Percentiles rank a stretch among this genome's conserved stretches.
These are phyloP conservation scores for Odiellus spinosus DNA, from an alignment of 2,888 invertebrate genomes.

Conservation along the genomic window DNA sequence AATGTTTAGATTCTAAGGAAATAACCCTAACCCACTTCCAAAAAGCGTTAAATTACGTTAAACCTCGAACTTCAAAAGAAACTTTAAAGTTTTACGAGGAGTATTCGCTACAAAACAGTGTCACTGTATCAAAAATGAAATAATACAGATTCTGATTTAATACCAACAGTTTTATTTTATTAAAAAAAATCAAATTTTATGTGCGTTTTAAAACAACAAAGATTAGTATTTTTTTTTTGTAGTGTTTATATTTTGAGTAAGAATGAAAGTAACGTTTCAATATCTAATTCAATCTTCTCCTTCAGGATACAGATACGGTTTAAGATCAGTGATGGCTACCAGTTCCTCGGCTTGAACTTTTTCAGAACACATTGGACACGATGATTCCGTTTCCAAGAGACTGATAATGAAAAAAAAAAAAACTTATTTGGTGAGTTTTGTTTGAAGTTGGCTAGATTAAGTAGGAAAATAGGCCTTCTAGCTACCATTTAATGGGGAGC, in stretches of 20 bases:
- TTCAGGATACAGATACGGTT: conserved; percentile 10
- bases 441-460: no score
- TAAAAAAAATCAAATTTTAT: no score
- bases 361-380: conserved; percentile 11
- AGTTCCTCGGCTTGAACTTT: conserved; percentile 6
- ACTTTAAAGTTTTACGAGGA: conserved; percentile 7
- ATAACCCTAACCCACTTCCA: conserved; percentile 56
- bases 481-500: no score
- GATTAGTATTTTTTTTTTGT: no score
- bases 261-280: no score
- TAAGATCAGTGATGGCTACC: conserved; percentile 5
- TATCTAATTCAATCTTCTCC: conserved; percentile 1
- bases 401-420: not conserved
- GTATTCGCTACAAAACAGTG: conserved; percentile 1
- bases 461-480: no score
- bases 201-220: no score
- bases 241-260: no score
- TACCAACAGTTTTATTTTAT: no score
- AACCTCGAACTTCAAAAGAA: conserved; percentile 20
- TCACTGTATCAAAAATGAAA: not conserved
- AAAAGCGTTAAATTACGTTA: conserved; percentile 49
- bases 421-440: not conserved
- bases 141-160: no score
- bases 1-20: conserved; percentile 44
- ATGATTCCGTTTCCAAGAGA: conserved; percentile 7